These are phyloP conservation scores for Artibeus jamaicensis DNA, from an alignment of 2,797 vertebrate genomes.

Conservation along the genomic window DNA sequence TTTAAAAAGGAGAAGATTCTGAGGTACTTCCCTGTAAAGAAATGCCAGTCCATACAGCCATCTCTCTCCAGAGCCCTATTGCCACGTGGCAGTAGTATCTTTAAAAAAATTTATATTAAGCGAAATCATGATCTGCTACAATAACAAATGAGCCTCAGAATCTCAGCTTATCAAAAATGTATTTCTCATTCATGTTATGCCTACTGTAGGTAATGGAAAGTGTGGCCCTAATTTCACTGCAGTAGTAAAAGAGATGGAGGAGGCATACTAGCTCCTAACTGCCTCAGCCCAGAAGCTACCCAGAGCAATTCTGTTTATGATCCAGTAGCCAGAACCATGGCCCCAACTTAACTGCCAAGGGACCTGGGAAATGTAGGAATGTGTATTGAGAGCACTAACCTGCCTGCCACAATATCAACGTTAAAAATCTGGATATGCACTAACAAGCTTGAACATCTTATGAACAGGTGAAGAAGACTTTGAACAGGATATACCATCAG, in stretches of 20 bases:
- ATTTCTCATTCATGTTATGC: neutral
- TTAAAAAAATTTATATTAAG: neutral
- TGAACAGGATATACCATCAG: conserved; percentile 98
- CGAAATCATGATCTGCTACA: neutral
- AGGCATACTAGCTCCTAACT: neutral
- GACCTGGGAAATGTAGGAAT: neutral
- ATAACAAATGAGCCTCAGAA: neutral
- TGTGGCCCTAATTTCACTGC: neutral
- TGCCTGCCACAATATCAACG: neutral
- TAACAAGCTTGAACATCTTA: conserved; percentile 43
- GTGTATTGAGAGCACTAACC: neutral
- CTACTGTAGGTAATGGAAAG: neutral
- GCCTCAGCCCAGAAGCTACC: neutral
- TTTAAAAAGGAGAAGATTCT: neutral
- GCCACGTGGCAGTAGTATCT: neutral
- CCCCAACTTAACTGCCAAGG: neutral
- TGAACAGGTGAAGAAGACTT: conserved; percentile 90
- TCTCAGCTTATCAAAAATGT: neutral
- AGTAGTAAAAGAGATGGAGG: neutral
- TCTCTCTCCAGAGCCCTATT: neutral
- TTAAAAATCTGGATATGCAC: neutral
- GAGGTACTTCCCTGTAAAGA: neutral
- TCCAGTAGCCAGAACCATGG: neutral
- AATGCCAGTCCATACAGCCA: neutral
- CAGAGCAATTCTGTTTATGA: neutral